Conservation (phyloP, 2,113 vertebrate genomes). For the Strix aluco region DNA sequence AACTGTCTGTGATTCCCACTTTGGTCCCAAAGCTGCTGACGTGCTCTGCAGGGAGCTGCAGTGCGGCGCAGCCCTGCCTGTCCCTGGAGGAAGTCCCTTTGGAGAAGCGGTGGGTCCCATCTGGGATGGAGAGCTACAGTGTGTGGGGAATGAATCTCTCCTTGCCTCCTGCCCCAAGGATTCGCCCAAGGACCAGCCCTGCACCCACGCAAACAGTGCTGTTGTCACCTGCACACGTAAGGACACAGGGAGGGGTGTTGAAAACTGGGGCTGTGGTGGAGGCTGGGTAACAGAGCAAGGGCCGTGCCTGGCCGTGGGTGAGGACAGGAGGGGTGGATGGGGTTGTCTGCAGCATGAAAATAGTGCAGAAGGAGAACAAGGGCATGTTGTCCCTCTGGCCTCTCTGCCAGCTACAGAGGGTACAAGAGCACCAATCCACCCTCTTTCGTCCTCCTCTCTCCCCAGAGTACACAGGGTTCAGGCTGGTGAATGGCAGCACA, state of each 20-base stretch:
- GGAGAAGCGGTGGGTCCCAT: neutral
- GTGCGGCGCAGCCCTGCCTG: conserved; percentile 32
- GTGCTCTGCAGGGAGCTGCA: neutral
- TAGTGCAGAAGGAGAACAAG: too few relatives aligned
- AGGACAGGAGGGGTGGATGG: neutral
- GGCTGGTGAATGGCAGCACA: conserved; percentile 5
- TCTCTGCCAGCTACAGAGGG: accelerated
- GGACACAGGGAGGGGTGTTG: neutral
- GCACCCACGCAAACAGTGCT: conserved; percentile 11
- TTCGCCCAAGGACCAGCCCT: neutral
- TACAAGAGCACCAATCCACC: accelerated
- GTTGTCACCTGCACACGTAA: conserved; percentile 63
- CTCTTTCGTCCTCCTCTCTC: neutral
- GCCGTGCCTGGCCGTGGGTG: neutral
- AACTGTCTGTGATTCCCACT: too few relatives aligned
- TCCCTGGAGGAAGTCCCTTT: neutral
- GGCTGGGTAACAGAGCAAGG: neutral
- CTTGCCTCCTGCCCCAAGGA: conserved; percentile 36
- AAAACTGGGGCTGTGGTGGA: too few relatives aligned
- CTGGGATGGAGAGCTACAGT: conserved; percentile 28
- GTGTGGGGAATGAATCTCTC: conserved; percentile 25
- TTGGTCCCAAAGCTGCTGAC: too few relatives aligned
- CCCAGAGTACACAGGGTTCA: neutral
- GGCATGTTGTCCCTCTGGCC: neutral
- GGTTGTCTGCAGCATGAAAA: too few relatives aligned